Conservation (phyloP, 2,797 vertebrate genomes). For the Pachyuromys duprasi region DNA sequence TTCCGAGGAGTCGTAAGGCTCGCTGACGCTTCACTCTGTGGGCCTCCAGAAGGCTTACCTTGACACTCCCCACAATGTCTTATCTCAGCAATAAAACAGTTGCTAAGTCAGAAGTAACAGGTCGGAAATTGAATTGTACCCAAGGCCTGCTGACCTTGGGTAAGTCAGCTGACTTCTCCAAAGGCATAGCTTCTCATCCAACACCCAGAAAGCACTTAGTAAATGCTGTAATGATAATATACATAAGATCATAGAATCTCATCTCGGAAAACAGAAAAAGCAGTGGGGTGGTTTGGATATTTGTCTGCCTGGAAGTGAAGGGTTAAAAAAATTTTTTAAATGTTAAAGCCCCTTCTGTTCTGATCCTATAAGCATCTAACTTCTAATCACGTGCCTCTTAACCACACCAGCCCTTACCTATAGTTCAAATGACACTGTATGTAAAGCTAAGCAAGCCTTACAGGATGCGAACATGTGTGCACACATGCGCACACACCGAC, state of each 20-base stretch:
- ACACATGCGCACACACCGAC: too few species aligned
- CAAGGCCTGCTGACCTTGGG: conserved; percentile 39
- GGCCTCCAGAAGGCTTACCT: too few species aligned
- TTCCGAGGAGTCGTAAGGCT: too few species aligned
- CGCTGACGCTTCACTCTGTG: too few species aligned
- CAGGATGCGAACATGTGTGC: neutral
- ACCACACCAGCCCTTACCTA: neutral
- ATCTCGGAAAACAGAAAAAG: conserved; percentile 44
- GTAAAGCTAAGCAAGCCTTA: neutral
- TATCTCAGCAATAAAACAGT: neutral
- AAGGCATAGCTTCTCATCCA: conserved; percentile 8
- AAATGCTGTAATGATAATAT: conserved; percentile 5
- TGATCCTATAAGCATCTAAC: neutral
- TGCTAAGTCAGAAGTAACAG: neutral
- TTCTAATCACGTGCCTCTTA: neutral
- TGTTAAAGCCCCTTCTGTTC: neutral
- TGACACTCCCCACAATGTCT: too few species aligned
- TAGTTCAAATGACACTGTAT: neutral
- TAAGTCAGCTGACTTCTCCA: conserved; percentile 31
- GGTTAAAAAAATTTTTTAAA: neutral
- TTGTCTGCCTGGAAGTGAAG: neutral
- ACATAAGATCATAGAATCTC: conserved; percentile 15
- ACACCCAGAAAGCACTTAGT: neutral
- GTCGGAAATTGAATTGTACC: neutral
- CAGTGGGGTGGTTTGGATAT: neutral